Conservation (phyloP, 2,113 vertebrate genomes). For the Lota lota region DNA sequence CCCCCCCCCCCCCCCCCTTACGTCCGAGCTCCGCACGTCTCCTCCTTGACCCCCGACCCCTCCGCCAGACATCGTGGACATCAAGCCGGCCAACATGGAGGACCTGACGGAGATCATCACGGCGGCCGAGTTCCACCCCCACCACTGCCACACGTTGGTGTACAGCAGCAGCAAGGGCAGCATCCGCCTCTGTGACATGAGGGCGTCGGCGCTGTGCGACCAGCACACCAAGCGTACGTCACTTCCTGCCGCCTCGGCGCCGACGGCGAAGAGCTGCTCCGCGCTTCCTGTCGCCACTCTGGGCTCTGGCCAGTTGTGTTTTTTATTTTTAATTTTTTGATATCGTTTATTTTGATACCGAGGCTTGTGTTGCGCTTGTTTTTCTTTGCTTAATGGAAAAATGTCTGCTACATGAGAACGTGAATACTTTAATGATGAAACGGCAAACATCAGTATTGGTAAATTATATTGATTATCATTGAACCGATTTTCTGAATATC, state of each 20-base stretch:
- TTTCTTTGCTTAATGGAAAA: too few species aligned
- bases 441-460: too few species aligned
- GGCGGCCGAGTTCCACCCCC: conserved; percentile 94
- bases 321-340: background rate
- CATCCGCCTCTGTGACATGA: conserved; percentile 95
- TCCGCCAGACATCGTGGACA: conserved; percentile 91
- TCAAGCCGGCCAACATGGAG: conserved; percentile 98
- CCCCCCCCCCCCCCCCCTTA: background rate
- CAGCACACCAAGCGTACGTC: conserved; percentile 83
- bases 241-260: background rate
- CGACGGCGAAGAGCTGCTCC: background rate
- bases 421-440: background rate
- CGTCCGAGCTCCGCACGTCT: background rate
- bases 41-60: conserved; percentile 40
- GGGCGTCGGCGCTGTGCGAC: conserved; percentile 91
- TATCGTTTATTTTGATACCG: background rate
- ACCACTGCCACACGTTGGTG: conserved; percentile 95
- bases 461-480: too few species aligned
- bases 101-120: conserved; percentile 98
- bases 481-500: too few species aligned
- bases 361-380: too few species aligned
- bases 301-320: too few species aligned
- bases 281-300: background rate
- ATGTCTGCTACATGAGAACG: background rate
- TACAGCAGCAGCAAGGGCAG: conserved; percentile 99